Conservation (phyloP, 2,797 vertebrate genomes). For the Oreochromis mossambicus region DNA sequence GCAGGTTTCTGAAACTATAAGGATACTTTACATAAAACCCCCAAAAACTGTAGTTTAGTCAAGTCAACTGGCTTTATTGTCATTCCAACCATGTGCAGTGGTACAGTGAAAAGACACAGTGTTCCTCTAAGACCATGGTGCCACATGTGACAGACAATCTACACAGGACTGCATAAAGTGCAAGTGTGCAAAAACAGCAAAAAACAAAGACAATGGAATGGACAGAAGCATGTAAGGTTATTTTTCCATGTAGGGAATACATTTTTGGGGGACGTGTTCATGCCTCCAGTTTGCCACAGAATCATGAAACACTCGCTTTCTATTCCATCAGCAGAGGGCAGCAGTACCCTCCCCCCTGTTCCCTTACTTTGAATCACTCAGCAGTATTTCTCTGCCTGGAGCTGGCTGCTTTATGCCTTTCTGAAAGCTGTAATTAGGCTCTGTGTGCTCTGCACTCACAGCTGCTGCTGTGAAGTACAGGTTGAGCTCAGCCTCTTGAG, state of each 20-base stretch:
- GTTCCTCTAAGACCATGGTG: neutral
- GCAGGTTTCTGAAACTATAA: neutral
- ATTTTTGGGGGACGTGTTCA: neutral
- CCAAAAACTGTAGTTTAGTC: neutral
- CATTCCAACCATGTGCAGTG: neutral
- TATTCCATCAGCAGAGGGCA: slow-evolving; percentile 51
- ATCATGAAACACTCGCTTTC: neutral
- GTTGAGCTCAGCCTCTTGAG: slow-evolving; percentile 4
- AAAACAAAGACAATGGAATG: neutral
- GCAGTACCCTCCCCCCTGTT: neutral
- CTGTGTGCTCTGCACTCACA: neutral
- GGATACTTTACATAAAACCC: neutral
- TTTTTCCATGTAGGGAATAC: neutral
- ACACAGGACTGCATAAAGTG: neutral
- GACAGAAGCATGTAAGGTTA: neutral
- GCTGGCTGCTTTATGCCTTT: neutral
- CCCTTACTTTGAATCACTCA: neutral
- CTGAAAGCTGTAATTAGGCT: slow-evolving; percentile 27
- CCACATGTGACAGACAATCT: neutral
- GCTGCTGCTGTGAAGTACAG: slow-evolving; percentile 11
- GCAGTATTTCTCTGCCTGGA: neutral
- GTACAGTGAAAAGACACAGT: neutral
- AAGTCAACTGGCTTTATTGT: neutral
- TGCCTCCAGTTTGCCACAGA: neutral
- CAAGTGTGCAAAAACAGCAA: neutral